phyloP scores from a whole-genome alignment of 2,797 vertebrate species.

The Euthynnus affinis region DNA sequence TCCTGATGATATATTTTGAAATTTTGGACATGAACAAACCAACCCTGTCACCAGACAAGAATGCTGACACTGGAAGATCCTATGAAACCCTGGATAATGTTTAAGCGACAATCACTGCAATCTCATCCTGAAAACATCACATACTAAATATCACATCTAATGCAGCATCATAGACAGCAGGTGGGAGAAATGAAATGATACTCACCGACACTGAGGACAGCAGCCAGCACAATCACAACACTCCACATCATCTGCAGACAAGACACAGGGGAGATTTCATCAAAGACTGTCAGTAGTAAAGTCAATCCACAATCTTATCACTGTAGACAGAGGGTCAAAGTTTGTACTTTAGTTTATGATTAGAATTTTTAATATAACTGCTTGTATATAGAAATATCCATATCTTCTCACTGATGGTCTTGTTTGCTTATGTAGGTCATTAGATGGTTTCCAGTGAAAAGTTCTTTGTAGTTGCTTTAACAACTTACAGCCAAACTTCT shows the following conservation, averaged over 20 bases:
- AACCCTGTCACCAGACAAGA: too few relatives aligned
- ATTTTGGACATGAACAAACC: too few relatives aligned
- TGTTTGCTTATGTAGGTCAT: too few relatives aligned
- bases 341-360: neutral
- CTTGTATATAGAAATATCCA: too few relatives aligned
- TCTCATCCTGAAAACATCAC: neutral
- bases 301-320: neutral
- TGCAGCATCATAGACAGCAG: neutral
- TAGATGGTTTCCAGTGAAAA: too few relatives aligned
- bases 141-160: neutral
- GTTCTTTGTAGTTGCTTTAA: too few relatives aligned
- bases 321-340: neutral
- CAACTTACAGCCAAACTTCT: neutral
- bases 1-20: too few relatives aligned
- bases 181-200: conserved; percentile 13
- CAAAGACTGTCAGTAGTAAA: neutral
- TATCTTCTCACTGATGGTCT: too few relatives aligned
- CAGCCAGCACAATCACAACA: conserved; percentile 43
- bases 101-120: too few relatives aligned
- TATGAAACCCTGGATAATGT: too few relatives aligned
- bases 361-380: too few relatives aligned
- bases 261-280: neutral
- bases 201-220: conserved; percentile 60
- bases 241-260: conserved; percentile 64
- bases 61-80: too few relatives aligned